Conservation (phyloP, 1,140 invertebrate genomes). For the Brachionus paranguensis region DNA sequence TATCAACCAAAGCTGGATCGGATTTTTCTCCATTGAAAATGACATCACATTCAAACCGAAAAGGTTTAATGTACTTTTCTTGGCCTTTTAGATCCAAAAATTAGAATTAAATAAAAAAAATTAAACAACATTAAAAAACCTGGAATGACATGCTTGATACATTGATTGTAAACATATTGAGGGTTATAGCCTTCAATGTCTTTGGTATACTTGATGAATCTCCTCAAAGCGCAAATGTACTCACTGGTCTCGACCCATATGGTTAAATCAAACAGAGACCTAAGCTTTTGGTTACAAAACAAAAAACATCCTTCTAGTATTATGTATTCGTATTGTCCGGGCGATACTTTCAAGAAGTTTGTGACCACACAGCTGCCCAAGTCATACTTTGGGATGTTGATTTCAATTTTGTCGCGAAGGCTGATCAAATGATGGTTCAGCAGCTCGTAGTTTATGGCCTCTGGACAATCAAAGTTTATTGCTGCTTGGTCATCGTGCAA, state of each 20-base stretch:
- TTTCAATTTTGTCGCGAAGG: background rate
- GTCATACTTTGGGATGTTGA: background rate
- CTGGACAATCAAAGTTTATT: conserved; percentile 33
- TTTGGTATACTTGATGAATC: conserved; percentile 30
- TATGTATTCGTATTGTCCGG: background rate
- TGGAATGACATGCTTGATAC: conserved; percentile 23
- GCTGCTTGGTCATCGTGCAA: conserved; percentile 14
- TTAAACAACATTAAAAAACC: background rate
- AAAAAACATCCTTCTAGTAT: conserved; percentile 29
- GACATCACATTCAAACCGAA: background rate
- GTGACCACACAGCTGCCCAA: background rate
- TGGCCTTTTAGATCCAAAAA: background rate
- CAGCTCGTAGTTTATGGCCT: background rate
- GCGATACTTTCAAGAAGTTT: background rate
- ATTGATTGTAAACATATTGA: conserved; percentile 25
- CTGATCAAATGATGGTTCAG: background rate
- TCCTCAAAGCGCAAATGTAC: conserved; percentile 7
- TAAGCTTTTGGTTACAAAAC: background rate
- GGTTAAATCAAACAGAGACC: background rate
- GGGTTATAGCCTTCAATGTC: background rate
- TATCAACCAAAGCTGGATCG: background rate
- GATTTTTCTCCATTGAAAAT: background rate
- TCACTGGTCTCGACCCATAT: conserved; percentile 24
- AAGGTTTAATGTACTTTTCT: conserved; percentile 33
- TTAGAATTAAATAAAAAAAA: background rate